phyloP scores from a whole-genome alignment of 2,797 vertebrate genomes.

The Ceyx erithaca region DNA sequence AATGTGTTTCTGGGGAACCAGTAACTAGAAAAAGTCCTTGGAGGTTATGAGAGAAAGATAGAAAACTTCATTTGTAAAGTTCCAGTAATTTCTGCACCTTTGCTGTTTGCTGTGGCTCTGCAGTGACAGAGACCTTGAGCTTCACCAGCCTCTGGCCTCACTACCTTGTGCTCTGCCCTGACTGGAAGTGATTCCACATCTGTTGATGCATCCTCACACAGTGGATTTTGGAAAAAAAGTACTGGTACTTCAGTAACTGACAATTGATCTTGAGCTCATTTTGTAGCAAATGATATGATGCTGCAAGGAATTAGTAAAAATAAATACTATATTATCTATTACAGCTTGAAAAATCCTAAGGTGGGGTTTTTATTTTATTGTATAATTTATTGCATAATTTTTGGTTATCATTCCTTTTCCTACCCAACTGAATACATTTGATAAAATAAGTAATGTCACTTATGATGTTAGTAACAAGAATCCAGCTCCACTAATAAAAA shows the following conservation, averaged over 20 bases:
- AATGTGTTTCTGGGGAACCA: not conserved
- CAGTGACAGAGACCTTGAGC: fast-evolving
- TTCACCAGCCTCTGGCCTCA: fast-evolving
- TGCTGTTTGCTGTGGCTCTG: not conserved
- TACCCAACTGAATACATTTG: fast-evolving
- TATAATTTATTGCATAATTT: not conserved
- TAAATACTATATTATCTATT: not conserved
- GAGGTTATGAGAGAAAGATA: not conserved
- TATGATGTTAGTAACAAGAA: not conserved
- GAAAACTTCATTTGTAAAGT: not conserved
- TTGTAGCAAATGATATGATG: fast-evolving
- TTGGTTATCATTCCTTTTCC: not conserved
- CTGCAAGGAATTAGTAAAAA: not conserved
- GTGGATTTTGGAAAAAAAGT: fast-evolving
- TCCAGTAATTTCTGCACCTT: not conserved
- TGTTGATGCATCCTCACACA: fast-evolving
- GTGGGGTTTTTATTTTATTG: not conserved
- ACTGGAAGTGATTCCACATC: not conserved
- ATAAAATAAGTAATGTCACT: not conserved
- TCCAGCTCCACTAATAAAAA: not conserved
- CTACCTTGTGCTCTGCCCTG: not conserved
- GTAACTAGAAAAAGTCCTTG: not conserved
- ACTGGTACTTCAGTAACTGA: not conserved
- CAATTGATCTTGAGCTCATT: fast-evolving
- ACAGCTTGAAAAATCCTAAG: not conserved